Conservation (phyloP, 2,888 invertebrate genomes). For the Sisyra nigra region DNA sequence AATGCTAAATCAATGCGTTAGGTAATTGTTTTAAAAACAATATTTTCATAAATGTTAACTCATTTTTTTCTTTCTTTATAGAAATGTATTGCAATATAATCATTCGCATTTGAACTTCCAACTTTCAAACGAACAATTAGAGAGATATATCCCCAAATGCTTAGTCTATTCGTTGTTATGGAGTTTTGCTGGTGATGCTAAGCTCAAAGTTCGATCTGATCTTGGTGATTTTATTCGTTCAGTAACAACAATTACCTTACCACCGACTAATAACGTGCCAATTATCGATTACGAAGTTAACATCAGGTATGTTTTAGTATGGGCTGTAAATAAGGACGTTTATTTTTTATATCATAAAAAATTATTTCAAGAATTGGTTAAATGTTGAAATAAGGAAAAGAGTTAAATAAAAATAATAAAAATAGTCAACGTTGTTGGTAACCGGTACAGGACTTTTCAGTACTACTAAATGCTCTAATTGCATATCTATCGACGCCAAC, state of each 20-base stretch:
- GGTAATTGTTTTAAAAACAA: conserved; percentile 31
- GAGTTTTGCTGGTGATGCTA: conserved; percentile 98
- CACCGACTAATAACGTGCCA: conserved; percentile 62
- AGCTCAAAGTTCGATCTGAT: conserved; percentile 87
- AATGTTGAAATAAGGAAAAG: too few species aligned
- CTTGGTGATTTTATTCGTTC: conserved; percentile 91
- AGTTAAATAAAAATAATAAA: too few species aligned
- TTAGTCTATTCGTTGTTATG: conserved; percentile 87
- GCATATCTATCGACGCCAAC: too few species aligned
- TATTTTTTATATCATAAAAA: too few species aligned
- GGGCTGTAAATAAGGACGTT: too few species aligned
- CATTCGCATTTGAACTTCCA: conserved; percentile 90
- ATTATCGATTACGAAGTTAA: conserved; percentile 91
- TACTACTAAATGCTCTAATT: too few species aligned
- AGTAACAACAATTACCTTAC: conserved; percentile 84
- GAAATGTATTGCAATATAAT: conserved; percentile 87
- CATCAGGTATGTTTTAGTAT: conserved; percentile 18
- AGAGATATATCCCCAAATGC: conserved; percentile 86
- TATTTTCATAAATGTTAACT: conserved; percentile 3
- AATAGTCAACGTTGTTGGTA: too few species aligned
- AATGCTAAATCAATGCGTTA: conserved; percentile 88
- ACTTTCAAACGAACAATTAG: conserved; percentile 77
- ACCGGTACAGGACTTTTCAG: too few species aligned
- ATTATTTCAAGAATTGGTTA: too few species aligned
- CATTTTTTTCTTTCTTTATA: conserved; percentile 17